Evolutionary conservation across 2,797 vertebrate species (phyloP), one percentile per base, ranked within the genome.

Genomic region (Ambastaia sidthimunki): DNA sequence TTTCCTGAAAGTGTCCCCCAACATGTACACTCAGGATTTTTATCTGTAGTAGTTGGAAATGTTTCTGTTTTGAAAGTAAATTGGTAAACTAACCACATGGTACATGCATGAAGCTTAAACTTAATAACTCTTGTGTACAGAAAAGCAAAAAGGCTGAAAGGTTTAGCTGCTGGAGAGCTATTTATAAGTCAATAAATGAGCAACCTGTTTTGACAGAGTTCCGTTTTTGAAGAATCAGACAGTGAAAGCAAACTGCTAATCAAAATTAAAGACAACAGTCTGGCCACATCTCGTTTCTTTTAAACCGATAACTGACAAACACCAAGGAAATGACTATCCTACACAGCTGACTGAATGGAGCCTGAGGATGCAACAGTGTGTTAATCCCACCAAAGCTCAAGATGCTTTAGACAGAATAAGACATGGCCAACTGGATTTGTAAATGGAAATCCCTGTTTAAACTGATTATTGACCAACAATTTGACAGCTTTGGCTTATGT

Each of bases 211-310:
- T 28, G 41, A 44, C 41, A 44, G 10, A 44, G 0, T 44, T 44
- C 41, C 10, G 10, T 44, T 44, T 41, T 44, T 44, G 10, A 44
- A 44, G 41, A 9, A 44, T 44, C 41, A 44, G 41, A 44, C 1
- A 44, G 41, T 44, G 41, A 44, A 44, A 11, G 41, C 41, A 52
- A 70, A 70, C 16, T 5, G 2, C 23, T 4, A 3, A 4, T 1
- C 15, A 69, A 70, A n/a, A 70, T n/a, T 25, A 48, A 19, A 31
- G n/a, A 28, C 21, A 10, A 44, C 37, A 41, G 16, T 31, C 68
- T 28, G 21, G 52, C 23, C 70, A 50, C 81, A 52, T 71, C 83
- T 55, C 80, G 85, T 87, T 88, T 85, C 28, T 28, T 28, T 28
- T 28, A 28, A 28, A 28, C 28, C 28, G 28, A 4, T 28, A 28